These are phyloP conservation scores for Gila robusta DNA, from an alignment of 2,797 vertebrate species.

Conservation along the genomic window DNA sequence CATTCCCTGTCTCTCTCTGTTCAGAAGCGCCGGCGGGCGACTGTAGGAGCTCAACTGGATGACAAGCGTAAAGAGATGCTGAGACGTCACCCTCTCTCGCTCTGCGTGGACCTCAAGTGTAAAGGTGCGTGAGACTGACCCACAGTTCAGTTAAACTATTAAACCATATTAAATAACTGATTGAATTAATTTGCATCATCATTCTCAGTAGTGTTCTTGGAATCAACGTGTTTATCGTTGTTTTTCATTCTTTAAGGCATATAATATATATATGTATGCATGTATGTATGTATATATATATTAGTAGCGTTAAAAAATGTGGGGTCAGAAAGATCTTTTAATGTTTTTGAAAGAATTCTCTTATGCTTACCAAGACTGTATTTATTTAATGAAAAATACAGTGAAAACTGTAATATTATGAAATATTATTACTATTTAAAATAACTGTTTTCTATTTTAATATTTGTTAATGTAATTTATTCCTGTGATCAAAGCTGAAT, in stretches of 20 bases:
- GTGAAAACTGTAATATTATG: no score
- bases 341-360: no score
- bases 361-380: no score
- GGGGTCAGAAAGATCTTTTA: no score
- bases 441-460: no score
- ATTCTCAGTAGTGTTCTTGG: background rate
- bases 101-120: conserved; percentile 90
- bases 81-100: conserved; percentile 91
- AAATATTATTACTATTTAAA: no score
- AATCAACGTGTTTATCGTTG: background rate
- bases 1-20: conserved; percentile 25
- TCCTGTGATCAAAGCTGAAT: no score
- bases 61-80: conserved; percentile 98
- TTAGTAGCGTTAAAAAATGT: no score
- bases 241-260: background rate
- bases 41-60: conserved; percentile 92
- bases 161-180: background rate
- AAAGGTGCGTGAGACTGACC: conserved; percentile 82
- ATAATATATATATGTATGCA: no score
- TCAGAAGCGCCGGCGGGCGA: conserved; percentile 93
- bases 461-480: no score
- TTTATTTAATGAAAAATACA: no score
- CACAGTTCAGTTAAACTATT: background rate
- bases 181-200: background rate
- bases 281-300: no score